phyloP scores from a whole-genome alignment of 2,888 invertebrate species.

The Dicyrtoma fusca region DNA sequence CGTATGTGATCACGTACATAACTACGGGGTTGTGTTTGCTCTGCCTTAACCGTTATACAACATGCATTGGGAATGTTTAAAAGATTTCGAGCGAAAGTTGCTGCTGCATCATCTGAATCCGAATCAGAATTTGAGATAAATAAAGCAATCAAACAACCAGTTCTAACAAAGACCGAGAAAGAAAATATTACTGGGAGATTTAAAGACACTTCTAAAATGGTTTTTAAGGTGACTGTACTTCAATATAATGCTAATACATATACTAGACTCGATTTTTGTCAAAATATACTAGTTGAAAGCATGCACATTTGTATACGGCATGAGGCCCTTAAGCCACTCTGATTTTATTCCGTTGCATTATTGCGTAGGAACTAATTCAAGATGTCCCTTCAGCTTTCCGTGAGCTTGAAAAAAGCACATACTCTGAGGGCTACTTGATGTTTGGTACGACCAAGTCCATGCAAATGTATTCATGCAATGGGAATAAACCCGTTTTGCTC shows the following conservation, averaged over 20 bases:
- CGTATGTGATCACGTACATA: no score
- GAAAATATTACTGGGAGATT: slow-evolving; percentile 45
- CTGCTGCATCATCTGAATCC: not conserved
- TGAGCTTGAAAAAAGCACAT: slow-evolving; percentile 23
- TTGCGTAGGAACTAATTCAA: slow-evolving; percentile 4
- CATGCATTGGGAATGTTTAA: not conserved
- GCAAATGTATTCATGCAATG: slow-evolving; percentile 24
- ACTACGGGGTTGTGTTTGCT: no score
- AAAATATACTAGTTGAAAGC: no score
- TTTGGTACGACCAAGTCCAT: slow-evolving; percentile 33
- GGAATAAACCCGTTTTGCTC: slow-evolving; percentile 30
- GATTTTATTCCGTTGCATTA: not conserved
- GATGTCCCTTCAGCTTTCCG: slow-evolving; percentile 8
- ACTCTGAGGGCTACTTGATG: slow-evolving; percentile 30
- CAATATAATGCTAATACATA: no score
- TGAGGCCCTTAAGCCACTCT: not conserved
- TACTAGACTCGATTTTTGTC: no score
- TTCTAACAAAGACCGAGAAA: slow-evolving; percentile 34
- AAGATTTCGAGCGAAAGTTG: not conserved
- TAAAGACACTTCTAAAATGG: slow-evolving; percentile 43
- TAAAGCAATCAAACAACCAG: not conserved
- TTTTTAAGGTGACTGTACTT: slow-evolving; percentile 42
- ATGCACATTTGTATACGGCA: no score
- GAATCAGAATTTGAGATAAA: not conserved
- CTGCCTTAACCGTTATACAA: no score